These are phyloP conservation scores for Pygathrix nemaeus DNA, from an alignment of 2,113 vertebrate genomes.

Conservation along the genomic window DNA sequence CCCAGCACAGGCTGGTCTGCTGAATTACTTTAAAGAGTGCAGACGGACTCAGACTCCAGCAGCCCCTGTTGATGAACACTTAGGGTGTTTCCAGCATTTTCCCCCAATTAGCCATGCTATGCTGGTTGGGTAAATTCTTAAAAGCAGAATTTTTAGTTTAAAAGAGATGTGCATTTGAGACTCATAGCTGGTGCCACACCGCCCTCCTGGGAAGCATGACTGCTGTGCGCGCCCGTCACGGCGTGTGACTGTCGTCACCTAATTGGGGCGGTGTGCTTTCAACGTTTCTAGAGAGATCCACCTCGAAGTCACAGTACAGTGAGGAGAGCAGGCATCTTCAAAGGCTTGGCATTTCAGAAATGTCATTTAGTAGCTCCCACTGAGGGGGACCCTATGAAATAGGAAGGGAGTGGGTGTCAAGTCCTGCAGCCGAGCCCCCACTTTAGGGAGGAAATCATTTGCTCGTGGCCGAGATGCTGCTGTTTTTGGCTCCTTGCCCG, in stretches of 20 bases:
- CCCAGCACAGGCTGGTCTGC: fast-evolving
- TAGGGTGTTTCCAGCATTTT: background rate
- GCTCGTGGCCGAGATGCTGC: background rate
- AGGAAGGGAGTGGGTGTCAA: background rate
- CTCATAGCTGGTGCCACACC: background rate
- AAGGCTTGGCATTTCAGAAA: background rate
- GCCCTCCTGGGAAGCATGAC: background rate
- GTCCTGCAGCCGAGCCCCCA: background rate
- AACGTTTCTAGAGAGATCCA: background rate
- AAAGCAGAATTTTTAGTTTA: background rate
- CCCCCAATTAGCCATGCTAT: background rate
- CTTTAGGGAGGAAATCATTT: background rate
- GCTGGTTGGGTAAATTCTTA: background rate
- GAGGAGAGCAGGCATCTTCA: background rate
- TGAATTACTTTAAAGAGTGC: fast-evolving
- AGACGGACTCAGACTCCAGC: background rate
- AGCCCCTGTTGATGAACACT: background rate
- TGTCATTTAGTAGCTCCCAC: background rate
- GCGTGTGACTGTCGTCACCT: background rate
- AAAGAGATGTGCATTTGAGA: background rate
- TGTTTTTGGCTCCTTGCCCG: background rate
- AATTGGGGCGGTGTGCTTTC: background rate
- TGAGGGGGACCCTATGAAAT: background rate
- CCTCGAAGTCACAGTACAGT: background rate
- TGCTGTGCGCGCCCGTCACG: background rate